Percentiles rank a stretch among this genome's conserved stretches.
Evolutionary conservation across 1,140 invertebrate species (phyloP).

Genomic region (Popillia japonica): DNA sequence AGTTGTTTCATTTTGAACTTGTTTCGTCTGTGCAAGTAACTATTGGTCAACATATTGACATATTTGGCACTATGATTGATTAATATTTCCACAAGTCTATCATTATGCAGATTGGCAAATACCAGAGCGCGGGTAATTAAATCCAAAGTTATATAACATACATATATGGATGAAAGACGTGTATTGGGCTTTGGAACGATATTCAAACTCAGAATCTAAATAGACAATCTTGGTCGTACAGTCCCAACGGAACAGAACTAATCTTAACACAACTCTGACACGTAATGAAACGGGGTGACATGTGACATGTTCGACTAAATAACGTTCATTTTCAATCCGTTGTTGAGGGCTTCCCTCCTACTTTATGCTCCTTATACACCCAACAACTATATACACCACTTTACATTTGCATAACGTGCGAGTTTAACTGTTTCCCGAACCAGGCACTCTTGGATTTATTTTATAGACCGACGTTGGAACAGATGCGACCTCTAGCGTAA

Average conservation of each 20-base stretch:
- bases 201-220: slow-evolving; percentile 16
- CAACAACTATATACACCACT: slow-evolving; percentile 32
- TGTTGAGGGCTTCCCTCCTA: background rate
- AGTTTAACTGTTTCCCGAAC: slow-evolving; percentile 38
- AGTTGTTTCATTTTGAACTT: no score
- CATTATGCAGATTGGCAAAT: background rate
- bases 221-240: background rate
- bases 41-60: background rate
- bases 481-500: slow-evolving; percentile 39
- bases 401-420: slow-evolving; percentile 40
- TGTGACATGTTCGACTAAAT: slow-evolving; percentile 50
- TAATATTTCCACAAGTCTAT: background rate
- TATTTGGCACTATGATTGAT: background rate
- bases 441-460: slow-evolving; percentile 41
- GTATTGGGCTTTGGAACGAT: background rate
- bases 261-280: slow-evolving; percentile 47
- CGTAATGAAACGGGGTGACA: slow-evolving; percentile 48
- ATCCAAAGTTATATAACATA: background rate
- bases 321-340: slow-evolving; percentile 45
- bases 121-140: background rate
- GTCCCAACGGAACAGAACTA: slow-evolving; percentile 43
- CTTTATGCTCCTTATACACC: slow-evolving; percentile 12
- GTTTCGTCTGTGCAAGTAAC: background rate
- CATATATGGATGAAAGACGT: background rate
- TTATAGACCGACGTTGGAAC: slow-evolving; percentile 37